Evolutionary conservation across 2,888 invertebrate species (phyloP).

Genomic region (Drosophila stalkeri): DNA sequence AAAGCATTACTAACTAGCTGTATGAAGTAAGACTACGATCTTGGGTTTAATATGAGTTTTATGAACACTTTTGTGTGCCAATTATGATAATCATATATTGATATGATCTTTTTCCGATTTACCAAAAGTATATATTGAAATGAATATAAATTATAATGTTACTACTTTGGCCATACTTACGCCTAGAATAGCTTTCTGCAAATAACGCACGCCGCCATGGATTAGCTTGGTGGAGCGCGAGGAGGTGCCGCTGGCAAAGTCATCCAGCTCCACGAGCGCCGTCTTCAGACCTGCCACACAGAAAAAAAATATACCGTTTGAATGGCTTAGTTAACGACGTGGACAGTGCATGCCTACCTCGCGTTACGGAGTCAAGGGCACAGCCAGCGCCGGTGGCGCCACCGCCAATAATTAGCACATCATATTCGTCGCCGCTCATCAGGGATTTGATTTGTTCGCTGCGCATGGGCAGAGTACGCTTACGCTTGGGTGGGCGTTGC

Average conservation of each 20-base stretch:
- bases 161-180: constrained; percentile 67
- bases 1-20: constrained; percentile 36
- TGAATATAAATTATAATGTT: too few relatives aligned
- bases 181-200: constrained; percentile 97
- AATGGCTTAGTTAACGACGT: fast-evolving
- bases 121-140: too few relatives aligned
- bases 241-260: constrained; percentile 98
- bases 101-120: background rate
- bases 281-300: constrained; percentile 90
- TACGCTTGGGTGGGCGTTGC: constrained; percentile 85
- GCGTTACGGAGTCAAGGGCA: constrained; percentile 96
- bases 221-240: constrained; percentile 99
- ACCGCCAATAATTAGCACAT: constrained; percentile 98
- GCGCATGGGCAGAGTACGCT: constrained; percentile 92
- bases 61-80: background rate
- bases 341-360: constrained; percentile 86
- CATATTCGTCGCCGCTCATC: constrained; percentile 92
- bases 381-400: constrained; percentile 99
- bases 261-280: constrained; percentile 97
- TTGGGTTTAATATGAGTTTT: background rate
- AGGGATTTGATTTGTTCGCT: constrained; percentile 92
- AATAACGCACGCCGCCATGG: constrained; percentile 98
- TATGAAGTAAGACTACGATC: background rate
- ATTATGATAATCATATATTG: too few relatives aligned
- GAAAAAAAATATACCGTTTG: background rate